Base-by-base conservation (phyloP, 2,888 invertebrate genomes). In the Acronicta alni region DNA sequence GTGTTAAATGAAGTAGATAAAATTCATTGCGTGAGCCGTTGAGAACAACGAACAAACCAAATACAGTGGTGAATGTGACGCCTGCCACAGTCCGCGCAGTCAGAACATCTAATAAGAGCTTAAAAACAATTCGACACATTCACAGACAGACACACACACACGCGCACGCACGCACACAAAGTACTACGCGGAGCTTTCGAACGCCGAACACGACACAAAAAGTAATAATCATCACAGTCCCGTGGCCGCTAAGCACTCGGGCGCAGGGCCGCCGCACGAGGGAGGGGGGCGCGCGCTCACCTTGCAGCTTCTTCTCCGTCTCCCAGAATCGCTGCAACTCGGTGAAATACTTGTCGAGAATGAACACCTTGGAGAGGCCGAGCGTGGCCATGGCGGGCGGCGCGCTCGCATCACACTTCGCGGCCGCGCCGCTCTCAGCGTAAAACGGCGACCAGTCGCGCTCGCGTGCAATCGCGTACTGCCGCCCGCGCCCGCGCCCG, bases 281-380 rank as follows among this genome's bases (percentile, higher is more conserved):
- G 57, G 57, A 47, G 51, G 49, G 65, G 54, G 55, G 48, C 42
- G 64, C 68, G 68, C 78, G 84, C 96, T 96, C 96, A 98, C 99
- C 99, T 97, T 98, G 97, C 87, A 98, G 95, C 95, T 98, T 98
- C 95, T 98, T 98, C 94, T 99, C 99, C 70, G 98, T 98, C 95
- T 98, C 98, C 98, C 98, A 98, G 95, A 98, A 98, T 95, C 98
- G 98, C 92, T 98, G 98, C 93, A 99, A 95, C 95, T 98, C 98
- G 79, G 98, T 98, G 95, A 98, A 98, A 95, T 98, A 98, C 94
- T 98, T 98, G 96, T 98, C 98, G 96, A 98, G 96, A 92, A 98
- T 98, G 96, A 98, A 98, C 94, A 98, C 98, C 96, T 98, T 98
- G 90, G 98, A 98, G 86, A 98, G 97, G 95, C 98, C 98, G 95